A percentile compares a stretch with the other conserved stretches of the same genome.
phyloP scores from a whole-genome alignment of 2,113 vertebrate genomes.

The Bufo gargarizans region DNA sequence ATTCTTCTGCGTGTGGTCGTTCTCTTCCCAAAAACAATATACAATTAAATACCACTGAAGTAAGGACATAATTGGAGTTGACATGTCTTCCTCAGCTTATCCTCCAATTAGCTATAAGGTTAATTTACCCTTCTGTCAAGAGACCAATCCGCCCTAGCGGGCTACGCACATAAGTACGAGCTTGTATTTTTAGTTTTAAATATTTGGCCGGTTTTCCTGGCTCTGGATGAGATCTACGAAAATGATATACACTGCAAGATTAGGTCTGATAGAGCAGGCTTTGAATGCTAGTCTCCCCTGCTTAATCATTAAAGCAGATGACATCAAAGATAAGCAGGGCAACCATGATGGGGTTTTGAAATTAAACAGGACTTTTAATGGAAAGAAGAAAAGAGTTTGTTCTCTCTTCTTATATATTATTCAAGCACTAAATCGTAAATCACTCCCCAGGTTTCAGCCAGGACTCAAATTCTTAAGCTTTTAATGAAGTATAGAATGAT shows the following conservation, averaged over 20 bases:
- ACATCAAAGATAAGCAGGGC: conserved; percentile 21
- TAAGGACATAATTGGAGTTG: neutral
- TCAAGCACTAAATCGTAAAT: neutral
- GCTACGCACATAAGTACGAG: neutral
- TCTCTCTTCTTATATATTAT: conserved; percentile 35
- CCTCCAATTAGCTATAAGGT: neutral
- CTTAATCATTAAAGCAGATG: conserved; percentile 44
- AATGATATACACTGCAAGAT: conserved; percentile 19
- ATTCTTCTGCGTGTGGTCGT: neutral
- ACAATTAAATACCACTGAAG: neutral
- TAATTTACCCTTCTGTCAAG: neutral
- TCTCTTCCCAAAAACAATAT: neutral
- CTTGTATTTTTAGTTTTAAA: conserved; percentile 11
- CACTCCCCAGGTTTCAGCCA: conserved; percentile 12
- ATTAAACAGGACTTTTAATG: conserved; percentile 24
- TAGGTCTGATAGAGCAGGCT: conserved; percentile 25
- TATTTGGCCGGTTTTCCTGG: conserved; percentile 14
- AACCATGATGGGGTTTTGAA: conserved; percentile 7
- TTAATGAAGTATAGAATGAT: conserved; percentile 24
- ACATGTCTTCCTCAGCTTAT: neutral
- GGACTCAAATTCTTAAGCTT: neutral
- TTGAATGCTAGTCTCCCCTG: neutral
- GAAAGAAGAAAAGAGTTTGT: conserved; percentile 44
- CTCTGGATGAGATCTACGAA: conserved; percentile 1
- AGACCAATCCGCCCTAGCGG: neutral